Base-by-base conservation (phyloP, 2,113 vertebrate species). In the Melanerpes aurifrons region DNA sequence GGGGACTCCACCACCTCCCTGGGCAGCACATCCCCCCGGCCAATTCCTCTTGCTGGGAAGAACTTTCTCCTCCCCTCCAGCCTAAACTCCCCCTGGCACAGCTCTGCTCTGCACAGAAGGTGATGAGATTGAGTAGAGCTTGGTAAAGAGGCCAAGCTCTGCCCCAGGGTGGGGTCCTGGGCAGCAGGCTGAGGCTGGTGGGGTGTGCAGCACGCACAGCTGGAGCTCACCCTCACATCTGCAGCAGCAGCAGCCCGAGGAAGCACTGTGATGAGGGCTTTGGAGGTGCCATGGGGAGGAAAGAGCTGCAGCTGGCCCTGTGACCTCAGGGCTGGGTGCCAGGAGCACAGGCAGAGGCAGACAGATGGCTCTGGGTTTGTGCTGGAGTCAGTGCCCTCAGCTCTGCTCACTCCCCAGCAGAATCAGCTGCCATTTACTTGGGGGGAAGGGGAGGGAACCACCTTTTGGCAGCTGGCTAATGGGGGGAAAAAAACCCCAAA, bases 121-220 rank as follows among this genome's bases (percentile, higher is more conserved):
- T 4, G 77, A 8, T 15, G 25, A 57, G 68, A 32, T 43, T 37
- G 31, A 86, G 64, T 3, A 59, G 53, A 22, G n/a, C 7, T 32
- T 19, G 40, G 56, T n/a, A 5, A 76, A 87, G 35, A 76, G 63
- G 32, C 40, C 0, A 2, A 18, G 29, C 75, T 54, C 40, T 66
- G 61, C 14, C 4, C 25, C 0, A 0, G n/a, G n/a, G 70, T 4
- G 58, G 66, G 88, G 0, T 4, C 28, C 21, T 20, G 68, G 31
- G 71, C 74, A 31, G 78, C 54, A 56, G 47, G 78, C 22, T 1
- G 12, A 68, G 31, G 59, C 45, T 4, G n/a, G 15, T 21, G 74
- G 66, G 48, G 54, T 0, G 4, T 25, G 67, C 1, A 0, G 6
- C 0, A 1, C 8, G 67, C 81, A 54, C 82, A 62, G 53, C 69